A percentile compares a stretch with the other conserved stretches of the same genome.
Conservation (phyloP, 23 tunicate species). For the Trididemnum nubilum region DNA sequence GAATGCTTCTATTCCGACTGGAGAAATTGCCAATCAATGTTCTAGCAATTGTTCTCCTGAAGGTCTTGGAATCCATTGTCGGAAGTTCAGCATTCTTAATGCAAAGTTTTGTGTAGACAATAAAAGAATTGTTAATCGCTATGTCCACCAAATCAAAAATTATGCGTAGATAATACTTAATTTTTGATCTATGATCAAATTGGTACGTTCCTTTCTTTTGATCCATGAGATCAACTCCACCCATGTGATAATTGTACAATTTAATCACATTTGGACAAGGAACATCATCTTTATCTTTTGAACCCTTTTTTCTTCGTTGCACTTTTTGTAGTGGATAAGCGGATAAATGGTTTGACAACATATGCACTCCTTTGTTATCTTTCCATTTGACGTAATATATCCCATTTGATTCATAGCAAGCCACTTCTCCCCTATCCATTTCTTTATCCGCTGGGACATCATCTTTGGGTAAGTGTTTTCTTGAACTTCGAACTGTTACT, state of each 20-base stretch:
- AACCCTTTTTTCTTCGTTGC: slow-evolving; percentile 9
- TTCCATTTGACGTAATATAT: slow-evolving; percentile 7
- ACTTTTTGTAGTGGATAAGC: slow-evolving; percentile 19
- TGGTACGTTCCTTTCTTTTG: slow-evolving; percentile 23
- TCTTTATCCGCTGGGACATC: slow-evolving; percentile 5
- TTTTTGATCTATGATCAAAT: slow-evolving; percentile 24
- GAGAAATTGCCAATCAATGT: background rate
- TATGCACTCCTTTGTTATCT: slow-evolving; percentile 21
- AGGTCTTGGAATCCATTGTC: slow-evolving; percentile 2
- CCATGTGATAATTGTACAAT: background rate
- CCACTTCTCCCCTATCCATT: background rate
- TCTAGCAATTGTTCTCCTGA: background rate
- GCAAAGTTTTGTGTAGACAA: slow-evolving; percentile 1
- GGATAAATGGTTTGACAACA: slow-evolving; percentile 10
- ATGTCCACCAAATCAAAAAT: slow-evolving; percentile 14
- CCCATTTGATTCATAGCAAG: background rate
- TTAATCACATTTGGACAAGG: background rate
- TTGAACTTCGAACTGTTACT: background rate
- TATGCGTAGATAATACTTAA: slow-evolving; percentile 9
- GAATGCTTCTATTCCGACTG: background rate
- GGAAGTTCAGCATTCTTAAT: background rate
- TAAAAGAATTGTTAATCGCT: slow-evolving; percentile 14
- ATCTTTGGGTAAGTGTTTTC: slow-evolving; percentile 14
- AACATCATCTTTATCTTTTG: background rate
- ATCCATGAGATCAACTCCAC: slow-evolving; percentile 11